phyloP scores from a whole-genome alignment of 2,797 vertebrate species.

The Halcyon smyrnensis region DNA sequence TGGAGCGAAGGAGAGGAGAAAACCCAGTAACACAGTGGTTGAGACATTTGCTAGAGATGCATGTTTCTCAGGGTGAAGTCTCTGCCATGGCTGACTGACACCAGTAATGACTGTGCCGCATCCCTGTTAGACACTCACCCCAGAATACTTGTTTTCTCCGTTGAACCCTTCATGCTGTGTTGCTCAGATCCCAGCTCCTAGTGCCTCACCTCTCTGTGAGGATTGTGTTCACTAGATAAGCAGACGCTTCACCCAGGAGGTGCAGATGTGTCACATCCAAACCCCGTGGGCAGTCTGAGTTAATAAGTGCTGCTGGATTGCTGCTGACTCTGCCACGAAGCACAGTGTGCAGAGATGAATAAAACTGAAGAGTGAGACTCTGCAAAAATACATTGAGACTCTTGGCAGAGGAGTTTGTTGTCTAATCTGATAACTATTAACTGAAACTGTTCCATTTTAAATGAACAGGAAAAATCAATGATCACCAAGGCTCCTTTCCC shows the following conservation, averaged over 20 bases:
- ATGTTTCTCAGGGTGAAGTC: background rate
- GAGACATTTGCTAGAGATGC: background rate
- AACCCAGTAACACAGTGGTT: background rate
- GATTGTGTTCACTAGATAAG: background rate
- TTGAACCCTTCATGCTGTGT: background rate
- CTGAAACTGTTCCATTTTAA: background rate
- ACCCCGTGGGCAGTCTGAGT: background rate
- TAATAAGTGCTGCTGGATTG: background rate
- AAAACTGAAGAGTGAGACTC: background rate
- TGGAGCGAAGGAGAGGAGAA: background rate
- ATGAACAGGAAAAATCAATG: background rate
- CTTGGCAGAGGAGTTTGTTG: background rate
- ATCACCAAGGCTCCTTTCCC: background rate
- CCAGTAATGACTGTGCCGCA: background rate
- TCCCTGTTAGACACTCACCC: background rate
- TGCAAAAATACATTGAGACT: background rate
- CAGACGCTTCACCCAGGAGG: background rate
- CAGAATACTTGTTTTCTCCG: background rate
- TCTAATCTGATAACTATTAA: background rate
- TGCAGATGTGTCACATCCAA: fast-evolving
- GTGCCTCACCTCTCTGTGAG: background rate
- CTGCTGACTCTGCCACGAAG: background rate
- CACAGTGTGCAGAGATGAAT: background rate
- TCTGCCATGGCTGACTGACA: background rate
- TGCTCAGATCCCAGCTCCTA: background rate